Evolutionary conservation across 1,140 invertebrate genomes (phyloP), one percentile per base, ranked within the genome.

Genomic region (Trachymyrmex cornetzi): DNA sequence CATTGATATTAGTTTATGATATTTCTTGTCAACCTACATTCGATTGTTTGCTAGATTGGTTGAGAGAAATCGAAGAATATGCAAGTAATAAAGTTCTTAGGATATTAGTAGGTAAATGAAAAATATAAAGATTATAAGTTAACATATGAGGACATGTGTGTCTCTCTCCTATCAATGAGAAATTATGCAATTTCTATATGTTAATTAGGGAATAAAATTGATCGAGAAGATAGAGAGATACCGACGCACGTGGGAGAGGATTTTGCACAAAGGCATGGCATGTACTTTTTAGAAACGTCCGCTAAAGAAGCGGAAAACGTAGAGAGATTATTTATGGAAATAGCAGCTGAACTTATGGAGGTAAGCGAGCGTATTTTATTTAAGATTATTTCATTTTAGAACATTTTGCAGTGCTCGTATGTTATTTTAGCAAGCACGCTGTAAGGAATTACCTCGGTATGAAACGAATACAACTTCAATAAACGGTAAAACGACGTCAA

Each of bases 261-360:
- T 94, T 99, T 99, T 97, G 98, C 99, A 57, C 97, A 98, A 93
- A 96, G 98, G 89, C 98, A 99, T 94, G 98, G 98, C 90, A 99
- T 99, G 98, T 99, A 99, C 95, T 99, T 99, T 95, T 97, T 99
- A 93, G 99, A 99, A 96, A 99, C 99, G 34, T 99, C 99, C 48
- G 99, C 99, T 16, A 99, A 99, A 96, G 98, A 99, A 95, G 98
- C 99, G 48, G 98, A 99, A 91, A 99, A 99, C 96, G 99, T 99
- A 44, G 99, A 99, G 95, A 97, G 98, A 95, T 96, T 99, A 75
- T 99, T 99, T 95, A 98, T 98, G 96, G 98, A 99, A 95, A 99
- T 99, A 92, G 99, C 99, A 80, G 97, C 98, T 61, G 98, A 98
- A 95, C 96, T 99, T 27, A 98, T 98, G 97, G 98, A 98, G 96